A percentile compares a stretch with the other conserved stretches of the same genome.
phyloP scores from a whole-genome alignment of 2,888 invertebrate species.

The Pristionchus mayeri region DNA sequence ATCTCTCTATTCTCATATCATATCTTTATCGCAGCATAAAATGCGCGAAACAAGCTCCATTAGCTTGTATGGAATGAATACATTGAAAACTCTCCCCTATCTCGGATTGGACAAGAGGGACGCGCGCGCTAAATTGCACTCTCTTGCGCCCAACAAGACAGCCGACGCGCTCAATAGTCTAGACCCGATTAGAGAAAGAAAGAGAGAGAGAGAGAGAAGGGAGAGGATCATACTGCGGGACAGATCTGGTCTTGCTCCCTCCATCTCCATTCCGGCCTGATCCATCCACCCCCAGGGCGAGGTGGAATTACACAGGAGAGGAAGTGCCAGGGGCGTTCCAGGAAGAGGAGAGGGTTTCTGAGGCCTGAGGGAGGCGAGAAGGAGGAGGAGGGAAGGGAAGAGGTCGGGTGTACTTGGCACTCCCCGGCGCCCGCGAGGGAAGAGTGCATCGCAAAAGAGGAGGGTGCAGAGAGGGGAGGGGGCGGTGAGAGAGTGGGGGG shows the following conservation, averaged over 20 bases:
- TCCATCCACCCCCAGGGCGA: not conserved
- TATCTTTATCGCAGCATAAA: too few species aligned
- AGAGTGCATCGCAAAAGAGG: not conserved
- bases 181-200: slow-evolving; percentile 28
- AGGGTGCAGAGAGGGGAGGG: not conserved
- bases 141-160: not conserved
- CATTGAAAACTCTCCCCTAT: too few species aligned
- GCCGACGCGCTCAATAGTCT: slow-evolving; percentile 1
- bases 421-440: not conserved
- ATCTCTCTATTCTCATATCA: too few species aligned
- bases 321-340: not conserved
- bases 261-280: not conserved
- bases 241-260: not conserved
- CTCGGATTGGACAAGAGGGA: slow-evolving; percentile 21
- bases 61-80: too few species aligned
- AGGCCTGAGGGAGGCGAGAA: too few species aligned
- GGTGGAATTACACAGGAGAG: not conserved
- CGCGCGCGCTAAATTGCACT: not conserved
- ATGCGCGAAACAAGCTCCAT: too few species aligned
- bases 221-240: slow-evolving; percentile 1
- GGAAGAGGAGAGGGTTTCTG: slow-evolving; percentile 14
- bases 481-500: not conserved
- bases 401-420: slow-evolving; percentile 44
- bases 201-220: slow-evolving; percentile 42
- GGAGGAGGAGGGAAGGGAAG: slow-evolving; percentile 3